Base-by-base conservation (phyloP, 1,140 invertebrate species). In the Camponotus pennsylvanicus region DNA sequence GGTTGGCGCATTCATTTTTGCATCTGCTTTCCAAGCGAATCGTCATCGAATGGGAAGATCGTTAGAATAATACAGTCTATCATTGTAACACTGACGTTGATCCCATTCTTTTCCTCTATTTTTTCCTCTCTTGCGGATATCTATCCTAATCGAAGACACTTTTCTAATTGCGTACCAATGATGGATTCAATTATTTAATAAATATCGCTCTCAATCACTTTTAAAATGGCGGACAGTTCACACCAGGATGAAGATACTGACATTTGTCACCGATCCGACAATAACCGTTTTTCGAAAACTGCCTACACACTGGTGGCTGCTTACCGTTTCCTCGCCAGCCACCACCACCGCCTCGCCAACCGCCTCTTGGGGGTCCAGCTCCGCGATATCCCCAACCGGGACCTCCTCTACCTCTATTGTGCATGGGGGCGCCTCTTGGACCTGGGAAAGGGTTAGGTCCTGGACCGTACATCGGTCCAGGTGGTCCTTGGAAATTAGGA, bases 241-340 rank as follows among this genome's bases (percentile, higher is more conserved):
- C 96, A 84, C 96, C 96, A 34, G 97, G 97, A 95, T 98, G 97
- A 88, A 98, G 94, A 93, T 97, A 98, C 69, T 97, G 96, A 93
- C 97, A 98, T 88, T 97, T 97, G 80, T 97, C 97, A 27, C 97
- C 97, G 91, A 97, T 96, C 76, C 97, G 95, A 94, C 97, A 98
- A 84, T 96, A 97, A 2, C 97, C 97, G 89, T 96, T 96, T 91
- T 97, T 97, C 91, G 97, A 96, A 91, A 98, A 97, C 91, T 97
- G 97, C 92, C 97, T 96, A 93, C 97, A 98, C 15, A 97, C 91
- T 6, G 94, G 93, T 0, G 94, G 94, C 34, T 95, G 93, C 75
- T 96, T 95, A 3, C 94, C 95, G 61, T 95, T 95, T 2, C 95
- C 94, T 40, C 94, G 84, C 94, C 95, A 95, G 6, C 94, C 94